Percentiles rank a stretch among this genome's conserved stretches.
phyloP scores from a whole-genome alignment of 1,140 invertebrate species.

The Magallana gigas region DNA sequence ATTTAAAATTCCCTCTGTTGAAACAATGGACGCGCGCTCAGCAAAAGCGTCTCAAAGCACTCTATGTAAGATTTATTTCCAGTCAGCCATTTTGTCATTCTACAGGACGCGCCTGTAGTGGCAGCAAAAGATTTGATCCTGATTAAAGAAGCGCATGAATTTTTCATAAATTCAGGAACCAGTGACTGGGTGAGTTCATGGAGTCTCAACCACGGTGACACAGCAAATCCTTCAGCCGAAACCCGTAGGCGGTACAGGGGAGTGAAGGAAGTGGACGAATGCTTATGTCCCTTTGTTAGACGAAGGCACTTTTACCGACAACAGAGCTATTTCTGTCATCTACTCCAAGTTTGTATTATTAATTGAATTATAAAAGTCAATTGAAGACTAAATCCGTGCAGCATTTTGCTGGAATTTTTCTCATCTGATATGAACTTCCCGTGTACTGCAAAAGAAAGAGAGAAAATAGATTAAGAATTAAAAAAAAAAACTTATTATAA shows the following conservation, averaged over 20 bases:
- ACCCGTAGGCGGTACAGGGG: background rate
- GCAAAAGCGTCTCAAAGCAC: background rate
- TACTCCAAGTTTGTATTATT: background rate
- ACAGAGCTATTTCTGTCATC: background rate
- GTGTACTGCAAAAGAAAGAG: background rate
- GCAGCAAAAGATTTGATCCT: background rate
- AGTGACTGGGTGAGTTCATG: background rate
- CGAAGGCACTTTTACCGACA: conserved; percentile 17
- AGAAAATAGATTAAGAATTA: too few species aligned
- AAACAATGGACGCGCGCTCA: background rate
- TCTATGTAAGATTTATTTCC: background rate
- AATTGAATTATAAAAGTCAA: conserved; percentile 27
- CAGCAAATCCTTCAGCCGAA: background rate
- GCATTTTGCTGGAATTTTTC: background rate
- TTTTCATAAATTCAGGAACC: conserved; percentile 1
- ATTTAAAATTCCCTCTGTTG: conserved; percentile 26
- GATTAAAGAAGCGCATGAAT: conserved; percentile 9
- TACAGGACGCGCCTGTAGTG: background rate
- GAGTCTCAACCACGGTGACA: background rate
- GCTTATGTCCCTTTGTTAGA: conserved; percentile 11
- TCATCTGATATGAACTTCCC: background rate
- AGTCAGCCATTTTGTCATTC: background rate
- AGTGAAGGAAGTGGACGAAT: conserved; percentile 7
- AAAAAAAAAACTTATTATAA: too few species aligned
- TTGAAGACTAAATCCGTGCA: background rate